Evolutionary conservation across 2,888 invertebrate species (phyloP).

Genomic region (Monoplex corrugatus): DNA sequence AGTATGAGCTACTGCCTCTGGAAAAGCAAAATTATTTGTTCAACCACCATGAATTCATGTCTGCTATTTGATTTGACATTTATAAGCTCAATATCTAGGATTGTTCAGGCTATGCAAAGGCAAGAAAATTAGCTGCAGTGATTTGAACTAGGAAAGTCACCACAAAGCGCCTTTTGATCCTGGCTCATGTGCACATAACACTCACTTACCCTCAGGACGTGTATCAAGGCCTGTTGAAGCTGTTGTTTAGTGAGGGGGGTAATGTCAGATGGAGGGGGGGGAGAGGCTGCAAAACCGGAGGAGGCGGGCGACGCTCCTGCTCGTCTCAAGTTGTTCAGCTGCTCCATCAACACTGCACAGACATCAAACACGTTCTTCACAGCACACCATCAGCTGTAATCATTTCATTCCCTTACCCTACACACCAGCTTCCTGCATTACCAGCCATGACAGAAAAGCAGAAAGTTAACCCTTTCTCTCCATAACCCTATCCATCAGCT

Average conservation of each 20-base stretch:
- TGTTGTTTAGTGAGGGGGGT: conserved; percentile 89
- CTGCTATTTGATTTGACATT: too few relatives aligned
- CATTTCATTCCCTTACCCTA: too few relatives aligned
- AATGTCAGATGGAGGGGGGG: conserved; percentile 30
- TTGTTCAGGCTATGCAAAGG: neutral
- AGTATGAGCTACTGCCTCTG: too few relatives aligned
- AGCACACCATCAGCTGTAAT: too few relatives aligned
- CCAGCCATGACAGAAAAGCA: too few relatives aligned
- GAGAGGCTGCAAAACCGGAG: conserved; percentile 6
- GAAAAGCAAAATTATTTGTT: neutral
- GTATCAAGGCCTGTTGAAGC: conserved; percentile 92
- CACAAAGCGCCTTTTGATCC: neutral
- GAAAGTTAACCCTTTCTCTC: too few relatives aligned
- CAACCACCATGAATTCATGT: neutral
- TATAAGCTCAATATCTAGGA: neutral
- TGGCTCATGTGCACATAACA: neutral
- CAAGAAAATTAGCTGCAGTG: neutral
- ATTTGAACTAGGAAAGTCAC: neutral
- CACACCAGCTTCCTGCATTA: too few relatives aligned
- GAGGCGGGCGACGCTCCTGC: neutral
- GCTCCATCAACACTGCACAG: conserved; percentile 26
- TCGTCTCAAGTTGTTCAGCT: conserved; percentile 2
- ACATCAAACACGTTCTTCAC: neutral
- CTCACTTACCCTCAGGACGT: conserved; percentile 83
- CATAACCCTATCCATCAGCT: too few relatives aligned